Base-by-base conservation (phyloP, 2,888 invertebrate species). In the Strigamia crassipes region DNA sequence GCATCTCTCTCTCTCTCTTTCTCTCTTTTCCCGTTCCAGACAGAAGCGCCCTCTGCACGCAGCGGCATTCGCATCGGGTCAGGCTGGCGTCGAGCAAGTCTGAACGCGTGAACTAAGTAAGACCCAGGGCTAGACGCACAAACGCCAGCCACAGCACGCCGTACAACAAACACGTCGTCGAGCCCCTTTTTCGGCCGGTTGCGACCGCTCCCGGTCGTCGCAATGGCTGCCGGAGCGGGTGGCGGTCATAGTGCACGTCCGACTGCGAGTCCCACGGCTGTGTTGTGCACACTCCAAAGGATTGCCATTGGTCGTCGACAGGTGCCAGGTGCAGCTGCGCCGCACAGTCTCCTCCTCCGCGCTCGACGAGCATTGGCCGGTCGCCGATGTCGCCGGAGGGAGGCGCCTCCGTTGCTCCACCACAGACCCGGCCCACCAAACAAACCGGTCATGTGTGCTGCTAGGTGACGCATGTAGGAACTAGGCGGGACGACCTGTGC, bases 271-370 rank as follows among this genome's bases (percentile, higher is more conserved):
- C 73, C 73, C 73, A 56, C 56, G n/a, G 56, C 56, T 56, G 73
- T n/a, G 73, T 73, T 73, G 73, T 73, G 73, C 73, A 73, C 73
- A 73, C 73, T 80, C 81, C 66, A 81, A 81, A 81, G 81, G 81
- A 66, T 81, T 81, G 61, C 81, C 81, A 81, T 81, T 81, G 81
- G 81, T 81, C 73, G 73, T 81, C 81, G 81, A 81, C 81, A 81
- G 81, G 81, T 81, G 81, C 80, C 80, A 80, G 80, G 80, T 80
- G 51, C 73, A 73, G 73, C 80, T 78, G 80, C 81, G 81, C 34
- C 56, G 31, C 56, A 31, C 46, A 81, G 81, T 81, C 81, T 66
- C 81, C 81, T 61, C 81, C 81, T 81, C 81, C 81, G 81, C 41
- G 81, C 42, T 66, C 81, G 38, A 38, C 81, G 61, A 38, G 81